A percentile compares a stretch with the other conserved stretches of the same genome.
Conservation (phyloP, 2,797 vertebrate species). For the Phoeniculus purpureus region DNA sequence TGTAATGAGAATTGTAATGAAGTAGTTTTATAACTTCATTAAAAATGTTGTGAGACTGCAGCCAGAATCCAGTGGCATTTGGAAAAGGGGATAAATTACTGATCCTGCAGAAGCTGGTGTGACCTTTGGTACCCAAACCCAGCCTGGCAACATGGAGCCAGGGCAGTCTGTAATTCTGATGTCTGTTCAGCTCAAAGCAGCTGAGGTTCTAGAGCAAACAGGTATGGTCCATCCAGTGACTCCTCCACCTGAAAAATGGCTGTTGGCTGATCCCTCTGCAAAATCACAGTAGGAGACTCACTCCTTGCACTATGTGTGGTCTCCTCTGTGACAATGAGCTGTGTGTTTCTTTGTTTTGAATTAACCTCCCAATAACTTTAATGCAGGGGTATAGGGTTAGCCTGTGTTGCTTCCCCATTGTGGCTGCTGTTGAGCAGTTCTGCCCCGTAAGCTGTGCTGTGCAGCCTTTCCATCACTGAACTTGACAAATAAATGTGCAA, state of each 20-base stretch:
- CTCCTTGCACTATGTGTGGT: not conserved
- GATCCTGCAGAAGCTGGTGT: not conserved
- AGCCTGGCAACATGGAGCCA: rapidly evolving
- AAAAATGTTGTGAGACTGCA: not conserved
- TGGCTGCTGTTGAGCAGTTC: not conserved
- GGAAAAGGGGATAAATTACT: not conserved
- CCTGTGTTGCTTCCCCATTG: not conserved
- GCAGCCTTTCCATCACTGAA: not conserved
- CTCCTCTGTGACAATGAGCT: not conserved
- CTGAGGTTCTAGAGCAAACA: not conserved
- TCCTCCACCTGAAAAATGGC: not conserved
- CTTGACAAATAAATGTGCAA: not conserved
- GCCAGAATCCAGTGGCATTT: not conserved
- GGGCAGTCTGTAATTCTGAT: not conserved
- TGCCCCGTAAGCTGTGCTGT: not conserved
- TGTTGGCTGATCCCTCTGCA: not conserved
- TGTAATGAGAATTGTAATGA: slow-evolving; percentile 1
- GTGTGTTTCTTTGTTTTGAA: not conserved
- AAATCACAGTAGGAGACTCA: not conserved
- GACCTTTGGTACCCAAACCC: not conserved
- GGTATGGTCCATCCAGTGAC: not conserved
- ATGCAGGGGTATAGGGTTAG: not conserved
- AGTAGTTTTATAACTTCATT: not conserved
- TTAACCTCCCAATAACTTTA: not conserved
- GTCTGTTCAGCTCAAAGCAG: rapidly evolving